A percentile compares a stretch with the other conserved stretches of the same genome.
Conservation (phyloP, 2,888 invertebrate genomes). For the Eustalomyia histrio region DNA sequence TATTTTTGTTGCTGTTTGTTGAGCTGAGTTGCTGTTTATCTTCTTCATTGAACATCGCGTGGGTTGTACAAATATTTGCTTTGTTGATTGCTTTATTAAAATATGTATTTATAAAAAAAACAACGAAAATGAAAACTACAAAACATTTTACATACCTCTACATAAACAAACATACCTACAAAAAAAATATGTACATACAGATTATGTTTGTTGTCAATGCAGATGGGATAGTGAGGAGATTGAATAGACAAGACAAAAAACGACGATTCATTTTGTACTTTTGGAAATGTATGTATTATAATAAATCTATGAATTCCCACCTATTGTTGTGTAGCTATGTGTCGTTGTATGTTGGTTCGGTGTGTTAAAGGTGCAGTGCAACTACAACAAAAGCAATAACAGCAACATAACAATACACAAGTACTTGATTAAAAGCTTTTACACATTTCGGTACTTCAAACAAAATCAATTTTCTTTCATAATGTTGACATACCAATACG, state of each 20-base stretch:
- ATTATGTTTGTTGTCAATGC: slow-evolving; percentile 42
- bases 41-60: slow-evolving; percentile 60
- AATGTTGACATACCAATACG: slow-evolving; percentile 36
- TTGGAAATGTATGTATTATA: background rate
- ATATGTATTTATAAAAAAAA: background rate
- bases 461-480: slow-evolving; percentile 41
- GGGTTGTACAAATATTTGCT: slow-evolving; percentile 59
- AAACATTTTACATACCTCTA: slow-evolving; percentile 48
- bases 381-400: slow-evolving; percentile 28
- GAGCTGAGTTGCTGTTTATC: slow-evolving; percentile 25
- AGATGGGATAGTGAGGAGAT: slow-evolving; percentile 39
- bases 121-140: slow-evolving; percentile 36
- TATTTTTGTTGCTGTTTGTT: slow-evolving; percentile 37
- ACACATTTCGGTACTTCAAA: slow-evolving; percentile 56
- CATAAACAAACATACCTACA: slow-evolving; percentile 14
- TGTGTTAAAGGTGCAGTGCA: slow-evolving; percentile 44
- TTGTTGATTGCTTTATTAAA: slow-evolving; percentile 61
- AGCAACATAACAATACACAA: slow-evolving; percentile 13
- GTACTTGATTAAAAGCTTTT: slow-evolving; percentile 38
- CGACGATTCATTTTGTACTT: background rate
- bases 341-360: background rate
- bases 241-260: slow-evolving; percentile 22
- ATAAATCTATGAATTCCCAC: slow-evolving; percentile 42
- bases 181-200: background rate
- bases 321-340: slow-evolving; percentile 4